Base-by-base conservation (phyloP, 2,888 invertebrate genomes). In the Agapetus fuscipes region DNA sequence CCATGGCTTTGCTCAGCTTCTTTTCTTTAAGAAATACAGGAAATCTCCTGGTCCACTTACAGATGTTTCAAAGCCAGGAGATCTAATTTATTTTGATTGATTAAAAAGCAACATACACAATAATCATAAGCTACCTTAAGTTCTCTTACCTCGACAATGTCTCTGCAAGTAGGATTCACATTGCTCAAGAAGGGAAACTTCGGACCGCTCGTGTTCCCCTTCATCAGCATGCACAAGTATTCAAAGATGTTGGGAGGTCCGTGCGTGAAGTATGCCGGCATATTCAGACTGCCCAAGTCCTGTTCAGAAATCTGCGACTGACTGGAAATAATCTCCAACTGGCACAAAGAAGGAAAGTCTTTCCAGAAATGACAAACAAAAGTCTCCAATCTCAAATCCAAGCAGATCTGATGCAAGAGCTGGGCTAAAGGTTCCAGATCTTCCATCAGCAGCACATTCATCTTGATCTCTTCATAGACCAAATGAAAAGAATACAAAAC, bases 381-480 rank as follows among this genome's bases (percentile, higher is more conserved):
- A 16, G 71, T 62, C 2, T 73, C 65, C 38, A 87, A 64, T 39
- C 76, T 73, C 52, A 94, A 70, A 62, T 93, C 90, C 28, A 72
- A 71, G 0, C 89, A 73, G 28, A 94, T 56, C 54, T 83, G 85
- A 54, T 82, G 78, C 24, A 94, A 60, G 40, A 91, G 74, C 48
- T 64, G 55, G 0, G 80, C 83, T 27, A 94, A 55, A 0, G 78
- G 69, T 37, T 75, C 72, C 44, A 88, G 58, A 50, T 83, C 78
- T 39, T 77, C 77, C 31, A 74, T 72, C 49, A 83, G 62, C 0
- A 85, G 63, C 0, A 76, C 72, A 53, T 89, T 84, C 39, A 94
- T 59, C 56, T 94, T 94, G 3, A 89, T 66, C 55, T 94, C 93
- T 70, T 95, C 94, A 54, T 94, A 94, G 0, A 93, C 71, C 17